phyloP scores from a whole-genome alignment of 2,888 invertebrate species.

The Gortyna flavago region DNA sequence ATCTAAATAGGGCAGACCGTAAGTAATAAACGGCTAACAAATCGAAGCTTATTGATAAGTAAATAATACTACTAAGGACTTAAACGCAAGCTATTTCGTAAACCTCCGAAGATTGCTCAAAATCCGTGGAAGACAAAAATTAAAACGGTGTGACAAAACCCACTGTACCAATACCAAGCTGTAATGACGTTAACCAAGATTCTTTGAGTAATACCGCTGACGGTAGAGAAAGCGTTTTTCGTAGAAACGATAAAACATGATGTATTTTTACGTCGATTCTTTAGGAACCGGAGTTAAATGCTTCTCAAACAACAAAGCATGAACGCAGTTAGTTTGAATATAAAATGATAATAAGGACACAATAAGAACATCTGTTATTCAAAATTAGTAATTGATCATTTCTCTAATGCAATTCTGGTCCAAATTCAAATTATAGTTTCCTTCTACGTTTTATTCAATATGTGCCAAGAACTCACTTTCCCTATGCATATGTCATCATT shows the following conservation, averaged over 20 bases:
- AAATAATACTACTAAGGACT: not conserved
- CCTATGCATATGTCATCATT: not conserved
- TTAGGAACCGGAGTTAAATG: slow-evolving; percentile 34
- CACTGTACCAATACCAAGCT: slow-evolving; percentile 67
- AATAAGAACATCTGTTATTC: not conserved
- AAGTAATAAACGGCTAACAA: slow-evolving; percentile 9
- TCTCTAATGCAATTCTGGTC: slow-evolving; percentile 12
- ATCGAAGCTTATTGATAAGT: slow-evolving; percentile 23
- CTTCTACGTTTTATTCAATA: slow-evolving; percentile 1
- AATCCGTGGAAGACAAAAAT: slow-evolving; percentile 49
- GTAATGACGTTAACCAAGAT: slow-evolving; percentile 72
- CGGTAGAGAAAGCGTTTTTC: slow-evolving; percentile 86
- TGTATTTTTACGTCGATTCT: slow-evolving; percentile 55
- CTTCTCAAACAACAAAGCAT: slow-evolving; percentile 5
- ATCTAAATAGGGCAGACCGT: slow-evolving; percentile 39
- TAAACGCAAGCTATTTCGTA: slow-evolving; percentile 23
- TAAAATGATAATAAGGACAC: not conserved
- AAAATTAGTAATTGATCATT: not conserved
- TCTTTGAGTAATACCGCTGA: slow-evolving; percentile 76
- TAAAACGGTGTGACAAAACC: slow-evolving; percentile 68
- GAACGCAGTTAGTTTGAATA: not conserved
- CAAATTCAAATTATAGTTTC: slow-evolving; percentile 18
- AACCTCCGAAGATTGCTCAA: slow-evolving; percentile 36
- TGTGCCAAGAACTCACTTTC: slow-evolving; percentile 24
- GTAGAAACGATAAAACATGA: slow-evolving; percentile 78